Percentiles rank a stretch among this genome's conserved stretches.
Conservation (phyloP, 1,140 invertebrate genomes). For the Formica selysi region DNA sequence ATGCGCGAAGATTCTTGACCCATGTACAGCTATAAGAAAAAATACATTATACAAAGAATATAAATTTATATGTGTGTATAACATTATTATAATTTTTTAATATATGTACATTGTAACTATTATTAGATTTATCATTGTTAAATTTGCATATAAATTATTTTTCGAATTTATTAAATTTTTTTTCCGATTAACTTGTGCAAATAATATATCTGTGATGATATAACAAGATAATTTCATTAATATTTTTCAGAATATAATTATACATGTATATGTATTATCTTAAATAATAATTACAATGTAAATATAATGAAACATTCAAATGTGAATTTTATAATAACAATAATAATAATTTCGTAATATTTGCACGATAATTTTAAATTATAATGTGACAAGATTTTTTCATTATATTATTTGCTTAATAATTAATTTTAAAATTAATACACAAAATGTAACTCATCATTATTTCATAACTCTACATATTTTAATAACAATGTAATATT, state of each 20-base stretch:
- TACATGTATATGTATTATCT: background rate
- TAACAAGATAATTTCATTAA: slow-evolving; percentile 1
- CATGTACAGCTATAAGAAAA: slow-evolving; percentile 86
- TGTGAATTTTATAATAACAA: slow-evolving; percentile 1
- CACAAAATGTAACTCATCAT: background rate
- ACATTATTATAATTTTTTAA: background rate
- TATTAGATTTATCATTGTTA: background rate
- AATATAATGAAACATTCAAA: background rate
- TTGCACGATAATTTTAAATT: slow-evolving; percentile 2
- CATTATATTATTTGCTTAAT: background rate
- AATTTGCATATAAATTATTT: background rate
- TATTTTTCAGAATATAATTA: background rate
- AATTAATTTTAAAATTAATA: background rate
- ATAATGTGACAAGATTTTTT: slow-evolving; percentile 38
- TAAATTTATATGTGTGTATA: background rate
- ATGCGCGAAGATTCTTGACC: slow-evolving; percentile 87
- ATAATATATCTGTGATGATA: background rate
- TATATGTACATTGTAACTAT: background rate
- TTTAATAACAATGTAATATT: slow-evolving; percentile 2
- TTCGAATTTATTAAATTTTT: background rate
- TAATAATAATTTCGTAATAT: slow-evolving; percentile 9
- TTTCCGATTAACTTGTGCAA: background rate
- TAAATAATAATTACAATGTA: slow-evolving; percentile 6
- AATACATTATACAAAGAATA: background rate
- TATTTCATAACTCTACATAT: background rate